Conservation (phyloP, 2,888 invertebrate genomes). For the Oscheius onirici region DNA sequence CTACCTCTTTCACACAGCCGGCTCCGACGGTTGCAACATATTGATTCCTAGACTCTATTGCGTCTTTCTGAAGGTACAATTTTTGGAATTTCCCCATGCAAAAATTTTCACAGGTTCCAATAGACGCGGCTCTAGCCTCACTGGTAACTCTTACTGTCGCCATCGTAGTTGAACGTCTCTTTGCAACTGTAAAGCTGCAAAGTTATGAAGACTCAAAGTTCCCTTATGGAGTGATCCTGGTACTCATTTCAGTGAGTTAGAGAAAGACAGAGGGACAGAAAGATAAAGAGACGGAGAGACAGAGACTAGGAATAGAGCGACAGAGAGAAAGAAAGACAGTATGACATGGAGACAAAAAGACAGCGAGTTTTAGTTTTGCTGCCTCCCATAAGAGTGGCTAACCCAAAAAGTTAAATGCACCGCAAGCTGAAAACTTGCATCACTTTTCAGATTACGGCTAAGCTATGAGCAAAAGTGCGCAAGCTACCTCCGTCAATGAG, state of each 20-base stretch:
- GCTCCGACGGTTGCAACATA: not conserved
- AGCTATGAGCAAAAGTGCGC: no score
- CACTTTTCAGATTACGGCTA: no score
- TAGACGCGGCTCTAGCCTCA: not conserved
- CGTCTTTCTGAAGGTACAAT: slow-evolving; percentile 6
- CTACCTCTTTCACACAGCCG: slow-evolving; percentile 9
- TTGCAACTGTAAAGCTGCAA: slow-evolving; percentile 1
- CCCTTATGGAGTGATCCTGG: not conserved
- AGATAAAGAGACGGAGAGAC: not conserved
- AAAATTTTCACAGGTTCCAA: not conserved
- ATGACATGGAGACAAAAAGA: not conserved
- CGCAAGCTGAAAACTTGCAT: no score
- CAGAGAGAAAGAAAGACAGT: no score
- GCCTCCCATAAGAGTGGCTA: no score
- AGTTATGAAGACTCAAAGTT: not conserved
- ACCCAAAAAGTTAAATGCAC: no score
- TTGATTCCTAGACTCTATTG: not conserved
- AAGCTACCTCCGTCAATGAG: no score
- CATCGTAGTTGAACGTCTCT: not conserved
- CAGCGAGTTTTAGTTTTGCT: no score
- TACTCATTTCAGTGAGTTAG: not conserved
- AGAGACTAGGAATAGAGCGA: not conserved
- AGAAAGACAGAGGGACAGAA: slow-evolving; percentile 9
- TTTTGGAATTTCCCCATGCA: not conserved
- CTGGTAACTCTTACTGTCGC: not conserved